Conservation (phyloP, 2,888 invertebrate species). For the Drosophila fungiperda region DNA sequence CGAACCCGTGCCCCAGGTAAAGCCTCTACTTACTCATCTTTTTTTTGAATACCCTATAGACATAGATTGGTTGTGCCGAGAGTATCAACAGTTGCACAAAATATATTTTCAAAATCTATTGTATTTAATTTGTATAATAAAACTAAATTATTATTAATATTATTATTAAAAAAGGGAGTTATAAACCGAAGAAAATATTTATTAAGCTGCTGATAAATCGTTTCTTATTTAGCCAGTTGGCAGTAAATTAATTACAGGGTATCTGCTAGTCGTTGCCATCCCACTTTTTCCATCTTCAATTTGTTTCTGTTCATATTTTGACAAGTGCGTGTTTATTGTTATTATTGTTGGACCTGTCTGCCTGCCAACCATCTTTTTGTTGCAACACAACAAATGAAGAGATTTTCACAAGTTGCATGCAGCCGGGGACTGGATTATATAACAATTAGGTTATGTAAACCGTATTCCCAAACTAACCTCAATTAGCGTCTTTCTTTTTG, state of each 20-base stretch:
- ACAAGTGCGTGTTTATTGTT: conserved; percentile 71
- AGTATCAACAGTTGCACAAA: not conserved
- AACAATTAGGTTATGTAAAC: conserved; percentile 76
- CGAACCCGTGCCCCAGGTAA: conserved; percentile 54
- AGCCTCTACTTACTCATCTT: conserved; percentile 45
- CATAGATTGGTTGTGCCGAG: not conserved
- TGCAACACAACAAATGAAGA: conserved; percentile 46
- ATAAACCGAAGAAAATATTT: not conserved
- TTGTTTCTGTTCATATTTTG: conserved; percentile 60
- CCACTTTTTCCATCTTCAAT: not conserved
- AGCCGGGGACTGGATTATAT: conserved; percentile 45
- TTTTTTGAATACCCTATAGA: conserved; percentile 11
- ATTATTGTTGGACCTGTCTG: conserved; percentile 33
- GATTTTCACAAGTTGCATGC: conserved; percentile 73
- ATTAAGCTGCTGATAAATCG: not conserved
- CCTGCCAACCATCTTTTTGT: conserved; percentile 8
- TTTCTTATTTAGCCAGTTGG: no score
- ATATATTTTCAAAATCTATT: no score
- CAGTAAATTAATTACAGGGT: not conserved
- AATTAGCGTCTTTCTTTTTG: conserved; percentile 64
- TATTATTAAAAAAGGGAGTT: no score
- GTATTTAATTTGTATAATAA: no score
- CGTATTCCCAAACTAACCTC: conserved; percentile 56
- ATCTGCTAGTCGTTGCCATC: not conserved
- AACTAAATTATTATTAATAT: not conserved